Percentiles rank a stretch among this genome's conserved stretches.
phyloP scores from a whole-genome alignment of 2,888 invertebrate genomes.

The Heliconius erato region DNA sequence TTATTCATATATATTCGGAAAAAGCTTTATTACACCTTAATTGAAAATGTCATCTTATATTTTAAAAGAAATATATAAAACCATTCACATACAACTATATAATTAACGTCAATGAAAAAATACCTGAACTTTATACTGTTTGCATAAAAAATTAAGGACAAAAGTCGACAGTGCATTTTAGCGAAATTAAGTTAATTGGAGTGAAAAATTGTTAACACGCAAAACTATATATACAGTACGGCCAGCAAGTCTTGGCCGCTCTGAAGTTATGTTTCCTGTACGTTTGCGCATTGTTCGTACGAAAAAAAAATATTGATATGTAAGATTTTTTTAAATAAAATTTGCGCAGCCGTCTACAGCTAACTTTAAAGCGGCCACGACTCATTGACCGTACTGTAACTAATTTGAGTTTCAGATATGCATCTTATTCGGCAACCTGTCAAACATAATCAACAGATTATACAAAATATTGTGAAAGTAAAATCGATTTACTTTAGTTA shows the following conservation, averaged over 20 bases:
- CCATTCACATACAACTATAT: conserved; percentile 40
- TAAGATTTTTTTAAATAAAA: too few species aligned
- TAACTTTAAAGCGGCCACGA: too few species aligned
- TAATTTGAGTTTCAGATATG: conserved; percentile 10
- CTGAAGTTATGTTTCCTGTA: too few species aligned
- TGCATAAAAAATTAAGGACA: conserved; percentile 52
- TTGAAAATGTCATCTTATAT: conserved; percentile 27
- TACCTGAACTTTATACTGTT: conserved; percentile 49
- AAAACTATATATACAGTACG: conserved; percentile 4
- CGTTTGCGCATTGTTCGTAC: too few species aligned
- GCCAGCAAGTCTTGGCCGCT: too few species aligned
- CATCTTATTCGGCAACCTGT: conserved; percentile 13
- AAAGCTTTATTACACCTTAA: conserved; percentile 5
- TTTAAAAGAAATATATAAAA: conserved; percentile 23
- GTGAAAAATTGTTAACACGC: conserved; percentile 41
- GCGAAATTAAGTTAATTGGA: conserved; percentile 48
- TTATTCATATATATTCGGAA: neutral
- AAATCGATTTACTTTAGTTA: conserved; percentile 31
- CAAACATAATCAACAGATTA: conserved; percentile 15
- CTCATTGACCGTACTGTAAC: too few species aligned
- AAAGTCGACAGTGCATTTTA: conserved; percentile 48
- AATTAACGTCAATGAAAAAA: conserved; percentile 51
- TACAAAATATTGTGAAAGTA: conserved; percentile 31
- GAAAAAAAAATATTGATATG: too few species aligned
- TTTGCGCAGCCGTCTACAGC: too few species aligned